Evolutionary conservation across 1,140 invertebrate genomes (phyloP).

Genomic region (Drosophila miranda): DNA sequence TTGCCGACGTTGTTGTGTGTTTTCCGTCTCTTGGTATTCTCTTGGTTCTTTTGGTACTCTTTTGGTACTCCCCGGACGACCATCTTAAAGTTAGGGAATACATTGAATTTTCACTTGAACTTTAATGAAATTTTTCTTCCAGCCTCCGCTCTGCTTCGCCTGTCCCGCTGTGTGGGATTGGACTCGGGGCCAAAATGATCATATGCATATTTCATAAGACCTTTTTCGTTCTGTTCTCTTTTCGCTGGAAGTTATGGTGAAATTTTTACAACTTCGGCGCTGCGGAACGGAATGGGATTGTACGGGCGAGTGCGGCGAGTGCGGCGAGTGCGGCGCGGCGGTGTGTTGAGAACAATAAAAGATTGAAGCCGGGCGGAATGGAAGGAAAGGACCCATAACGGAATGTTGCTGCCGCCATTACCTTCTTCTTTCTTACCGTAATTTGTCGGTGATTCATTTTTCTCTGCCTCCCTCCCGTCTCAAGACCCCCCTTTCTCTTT

Average conservation of each 20-base stretch:
- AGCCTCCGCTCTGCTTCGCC: not conserved
- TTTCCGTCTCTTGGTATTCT: not conserved
- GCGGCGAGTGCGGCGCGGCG: conserved; percentile 2
- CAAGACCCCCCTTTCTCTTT: not conserved
- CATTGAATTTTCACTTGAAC: conserved; percentile 42
- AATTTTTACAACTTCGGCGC: conserved; percentile 63
- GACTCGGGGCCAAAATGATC: conserved; percentile 60
- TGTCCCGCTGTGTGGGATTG: conserved; percentile 19
- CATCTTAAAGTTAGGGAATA: conserved; percentile 57
- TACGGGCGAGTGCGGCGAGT: conserved; percentile 2
- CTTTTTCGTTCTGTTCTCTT: conserved; percentile 55
- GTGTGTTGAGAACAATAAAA: conserved; percentile 43
- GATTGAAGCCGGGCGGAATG: conserved; percentile 23
- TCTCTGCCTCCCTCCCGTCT: conserved; percentile 21
- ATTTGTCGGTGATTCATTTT: conserved; percentile 78
- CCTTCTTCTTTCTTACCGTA: conserved; percentile 66
- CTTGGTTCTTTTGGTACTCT: conserved; percentile 81
- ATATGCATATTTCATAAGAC: conserved; percentile 78
- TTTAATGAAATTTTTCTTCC: conserved; percentile 63
- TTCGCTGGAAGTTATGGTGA: conserved; percentile 52
- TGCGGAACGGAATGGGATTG: conserved; percentile 17
- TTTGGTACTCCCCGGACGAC: conserved; percentile 44
- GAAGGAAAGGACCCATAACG: conserved; percentile 60
- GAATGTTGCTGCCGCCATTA: conserved; percentile 70
- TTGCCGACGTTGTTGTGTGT: conserved; percentile 22